Evolutionary conservation across 2,888 invertebrate species (phyloP).

Genomic region (Punctoribates punctum): DNA sequence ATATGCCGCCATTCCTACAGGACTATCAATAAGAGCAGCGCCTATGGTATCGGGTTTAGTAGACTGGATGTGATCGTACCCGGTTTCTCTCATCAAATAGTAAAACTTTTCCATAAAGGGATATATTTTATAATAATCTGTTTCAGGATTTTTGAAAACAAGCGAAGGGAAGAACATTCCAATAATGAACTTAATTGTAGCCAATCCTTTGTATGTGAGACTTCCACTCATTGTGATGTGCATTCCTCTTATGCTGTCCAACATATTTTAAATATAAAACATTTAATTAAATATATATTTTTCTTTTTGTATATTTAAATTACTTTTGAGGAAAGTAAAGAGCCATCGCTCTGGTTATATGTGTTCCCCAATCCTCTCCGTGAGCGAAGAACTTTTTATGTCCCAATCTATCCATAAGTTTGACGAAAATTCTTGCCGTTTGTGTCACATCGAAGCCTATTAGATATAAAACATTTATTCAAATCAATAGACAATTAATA

Average conservation of each 20-base stretch:
- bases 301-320: no score
- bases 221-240: neutral
- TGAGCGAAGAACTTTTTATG: slow-evolving; percentile 51
- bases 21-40: no score
- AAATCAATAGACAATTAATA: no score
- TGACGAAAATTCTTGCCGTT: slow-evolving; percentile 53
- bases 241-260: neutral
- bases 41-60: no score
- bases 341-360: slow-evolving; percentile 51
- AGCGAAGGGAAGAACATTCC: slow-evolving; percentile 14
- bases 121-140: slow-evolving; percentile 29
- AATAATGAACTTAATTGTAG: slow-evolving; percentile 16
- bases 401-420: slow-evolving; percentile 53
- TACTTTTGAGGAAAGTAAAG: slow-evolving; percentile 52
- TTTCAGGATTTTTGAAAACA: slow-evolving; percentile 34
- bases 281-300: slow-evolving; percentile 46
- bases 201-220: neutral
- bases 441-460: slow-evolving; percentile 7
- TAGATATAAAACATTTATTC: slow-evolving; percentile 26
- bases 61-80: no score
- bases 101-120: slow-evolving; percentile 41
- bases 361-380: slow-evolving; percentile 55
- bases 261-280: no score
- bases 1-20: slow-evolving; percentile 80
- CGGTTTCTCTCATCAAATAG: slow-evolving; percentile 67